phyloP scores from a whole-genome alignment of 2,888 invertebrate genomes.

The Marronus borbonicus region DNA sequence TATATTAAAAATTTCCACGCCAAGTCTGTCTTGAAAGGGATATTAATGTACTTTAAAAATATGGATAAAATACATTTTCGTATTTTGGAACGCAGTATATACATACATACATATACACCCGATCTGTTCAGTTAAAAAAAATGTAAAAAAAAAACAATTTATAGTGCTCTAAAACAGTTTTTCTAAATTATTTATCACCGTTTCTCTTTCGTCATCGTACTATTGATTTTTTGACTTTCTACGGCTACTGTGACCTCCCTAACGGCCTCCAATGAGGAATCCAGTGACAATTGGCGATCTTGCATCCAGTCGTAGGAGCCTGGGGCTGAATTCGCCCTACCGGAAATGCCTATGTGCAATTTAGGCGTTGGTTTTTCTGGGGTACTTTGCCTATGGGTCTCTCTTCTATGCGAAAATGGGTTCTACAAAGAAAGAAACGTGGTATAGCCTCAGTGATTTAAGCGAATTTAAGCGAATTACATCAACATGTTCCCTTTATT shows the following conservation, averaged over 20 bases:
- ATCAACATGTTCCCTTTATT: too few species aligned
- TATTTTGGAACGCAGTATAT: too few species aligned
- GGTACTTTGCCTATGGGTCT: conserved; percentile 60
- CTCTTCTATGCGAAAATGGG: conserved; percentile 72
- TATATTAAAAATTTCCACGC: too few species aligned
- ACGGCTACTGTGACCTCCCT: conserved; percentile 58
- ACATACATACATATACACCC: too few species aligned
- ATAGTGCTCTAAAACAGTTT: not conserved
- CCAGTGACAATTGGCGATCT: conserved; percentile 63
- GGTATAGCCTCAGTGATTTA: not conserved
- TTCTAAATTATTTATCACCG: conserved; percentile 5
- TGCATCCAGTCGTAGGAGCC: conserved; percentile 73
- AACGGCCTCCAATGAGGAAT: conserved; percentile 65
- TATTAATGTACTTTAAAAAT: too few species aligned
- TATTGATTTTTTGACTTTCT: conserved; percentile 21
- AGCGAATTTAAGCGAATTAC: too few species aligned
- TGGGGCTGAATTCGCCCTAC: conserved; percentile 85
- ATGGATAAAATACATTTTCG: too few species aligned
- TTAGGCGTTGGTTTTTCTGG: conserved; percentile 63
- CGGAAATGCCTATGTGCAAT: conserved; percentile 70
- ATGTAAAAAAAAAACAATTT: too few species aligned
- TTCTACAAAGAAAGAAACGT: conserved; percentile 69
- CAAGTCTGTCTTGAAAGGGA: too few species aligned
- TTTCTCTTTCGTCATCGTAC: not conserved
- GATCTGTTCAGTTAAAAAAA: too few species aligned